phyloP scores from a whole-genome alignment of 1,140 invertebrate species.

The Penaeus vannamei region DNA sequence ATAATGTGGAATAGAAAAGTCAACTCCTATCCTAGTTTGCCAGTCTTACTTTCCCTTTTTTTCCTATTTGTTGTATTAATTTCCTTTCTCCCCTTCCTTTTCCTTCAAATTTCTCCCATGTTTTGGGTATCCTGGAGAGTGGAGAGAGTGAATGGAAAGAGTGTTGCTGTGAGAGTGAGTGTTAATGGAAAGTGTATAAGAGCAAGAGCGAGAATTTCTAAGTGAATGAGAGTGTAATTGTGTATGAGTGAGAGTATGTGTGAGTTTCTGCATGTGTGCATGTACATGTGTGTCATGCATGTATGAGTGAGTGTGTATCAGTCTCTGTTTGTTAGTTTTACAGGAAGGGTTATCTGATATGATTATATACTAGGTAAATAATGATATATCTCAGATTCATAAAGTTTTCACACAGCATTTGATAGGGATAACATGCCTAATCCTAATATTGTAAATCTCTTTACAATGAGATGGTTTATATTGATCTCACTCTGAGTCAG shows the following conservation, averaged over 20 bases:
- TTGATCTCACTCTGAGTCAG: too few relatives aligned
- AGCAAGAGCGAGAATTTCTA: not conserved
- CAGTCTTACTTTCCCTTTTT: not conserved
- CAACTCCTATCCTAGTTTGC: too few relatives aligned
- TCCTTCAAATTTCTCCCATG: not conserved
- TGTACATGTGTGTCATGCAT: not conserved
- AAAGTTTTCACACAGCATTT: too few relatives aligned
- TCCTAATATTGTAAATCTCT: too few relatives aligned
- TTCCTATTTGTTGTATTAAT: not conserved
- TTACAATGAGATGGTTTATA: too few relatives aligned
- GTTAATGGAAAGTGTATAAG: slow-evolving; percentile 8
- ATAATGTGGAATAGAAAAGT: too few relatives aligned
- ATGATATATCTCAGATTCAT: too few relatives aligned
- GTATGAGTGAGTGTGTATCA: not conserved
- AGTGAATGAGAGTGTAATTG: not conserved
- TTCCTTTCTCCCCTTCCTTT: not conserved
- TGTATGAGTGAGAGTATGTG: not conserved
- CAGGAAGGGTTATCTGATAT: too few relatives aligned
- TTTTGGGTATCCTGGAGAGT: not conserved
- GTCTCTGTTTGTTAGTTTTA: not conserved
- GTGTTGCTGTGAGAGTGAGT: not conserved
- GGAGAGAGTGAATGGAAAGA: not conserved
- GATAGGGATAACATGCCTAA: too few relatives aligned
- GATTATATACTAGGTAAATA: too few relatives aligned
- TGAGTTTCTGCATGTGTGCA: not conserved